Evolutionary conservation across 1,140 invertebrate species (phyloP), one percentile per base, ranked within the genome.

Genomic region (Cydia pomonella): DNA sequence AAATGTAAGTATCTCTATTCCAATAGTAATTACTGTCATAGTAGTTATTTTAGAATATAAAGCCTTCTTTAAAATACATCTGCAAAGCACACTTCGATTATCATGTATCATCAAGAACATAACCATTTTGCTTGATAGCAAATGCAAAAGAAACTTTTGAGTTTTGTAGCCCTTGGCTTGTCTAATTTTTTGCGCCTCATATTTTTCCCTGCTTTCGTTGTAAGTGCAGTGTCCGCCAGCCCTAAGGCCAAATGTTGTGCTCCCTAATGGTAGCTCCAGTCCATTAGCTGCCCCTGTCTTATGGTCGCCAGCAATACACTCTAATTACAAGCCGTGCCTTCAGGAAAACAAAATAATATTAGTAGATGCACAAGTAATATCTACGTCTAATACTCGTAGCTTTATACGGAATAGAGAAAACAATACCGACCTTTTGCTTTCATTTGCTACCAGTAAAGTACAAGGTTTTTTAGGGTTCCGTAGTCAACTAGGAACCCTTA

Each of bases 251-350:
- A 69, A 69, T 69, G 64, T 69, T 69, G 64, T 69, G 27, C 29
- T 59, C 64, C 27, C 63, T 69, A 69, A 33, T 33, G 64, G 29
- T 21, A 12, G n/a, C 64, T 33, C 27, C 25, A 33, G 64, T 69
- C 64, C 64, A 69, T 69, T 69, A 69, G 64, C 23, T 27, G 27
- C 64, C 64, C 64, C 29, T 69, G 64, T 69, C 64, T 69, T 69
- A 69, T 38, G 29, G 64, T 69, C 64, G 64, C 64, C 29, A 18
- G 27, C 64, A 33, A 69, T 69, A 69, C 64, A 69, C 64, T 10
- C 64, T 38, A 33, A 69, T 33, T 33, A 33, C 25, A 10, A 33
- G 64, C 64, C 9, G 29, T 18, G 29, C 29, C 63, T 69, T 38
- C 53, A 59, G 53, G 21, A 59, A 23, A 59, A 59, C 53, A 59